Conservation (phyloP, 1,140 invertebrate species). For the Drosophila nigromelanica region DNA sequence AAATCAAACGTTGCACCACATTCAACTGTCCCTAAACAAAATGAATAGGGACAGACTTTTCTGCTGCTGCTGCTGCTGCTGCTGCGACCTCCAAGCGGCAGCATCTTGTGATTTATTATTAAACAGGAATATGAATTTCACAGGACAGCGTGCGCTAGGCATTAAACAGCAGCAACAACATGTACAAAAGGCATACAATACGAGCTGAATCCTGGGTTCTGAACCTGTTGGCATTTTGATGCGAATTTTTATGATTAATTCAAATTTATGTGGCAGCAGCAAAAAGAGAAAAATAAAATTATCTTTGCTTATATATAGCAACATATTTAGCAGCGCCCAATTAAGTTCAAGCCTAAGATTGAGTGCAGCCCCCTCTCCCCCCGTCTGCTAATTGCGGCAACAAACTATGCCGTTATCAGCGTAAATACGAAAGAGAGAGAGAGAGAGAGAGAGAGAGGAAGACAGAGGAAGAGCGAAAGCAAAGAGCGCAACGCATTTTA, state of each 20-base stretch:
- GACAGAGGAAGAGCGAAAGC: not conserved
- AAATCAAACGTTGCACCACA: conserved; percentile 66
- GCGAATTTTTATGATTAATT: conserved; percentile 78
- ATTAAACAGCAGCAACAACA: conserved; percentile 3
- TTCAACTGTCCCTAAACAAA: conserved; percentile 50
- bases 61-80: conserved; percentile 3
- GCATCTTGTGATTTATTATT: conserved; percentile 81
- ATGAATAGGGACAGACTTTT: conserved; percentile 32
- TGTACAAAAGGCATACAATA: conserved; percentile 37
- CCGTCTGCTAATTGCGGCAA: conserved; percentile 26
- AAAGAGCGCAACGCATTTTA: conserved; percentile 63
- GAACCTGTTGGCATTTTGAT: conserved; percentile 69
- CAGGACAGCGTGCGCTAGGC: conserved; percentile 55
- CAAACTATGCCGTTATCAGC: conserved; percentile 22
- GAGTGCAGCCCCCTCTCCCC: conserved; percentile 3
- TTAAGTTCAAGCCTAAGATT: conserved; percentile 49
- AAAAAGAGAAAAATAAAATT: conserved; percentile 10
- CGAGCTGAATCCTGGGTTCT: not conserved
- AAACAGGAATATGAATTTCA: conserved; percentile 77
- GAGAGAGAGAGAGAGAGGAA: not conserved
- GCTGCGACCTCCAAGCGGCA: conserved; percentile 36
- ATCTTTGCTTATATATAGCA: conserved; percentile 22
- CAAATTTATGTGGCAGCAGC: conserved; percentile 70
- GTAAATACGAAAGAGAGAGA: not conserved
- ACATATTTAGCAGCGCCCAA: conserved; percentile 51